Percentiles rank a stretch among this genome's conserved stretches.
Evolutionary conservation across 2,797 vertebrate genomes (phyloP).

Genomic region (Pogonophryne albipinna): DNA sequence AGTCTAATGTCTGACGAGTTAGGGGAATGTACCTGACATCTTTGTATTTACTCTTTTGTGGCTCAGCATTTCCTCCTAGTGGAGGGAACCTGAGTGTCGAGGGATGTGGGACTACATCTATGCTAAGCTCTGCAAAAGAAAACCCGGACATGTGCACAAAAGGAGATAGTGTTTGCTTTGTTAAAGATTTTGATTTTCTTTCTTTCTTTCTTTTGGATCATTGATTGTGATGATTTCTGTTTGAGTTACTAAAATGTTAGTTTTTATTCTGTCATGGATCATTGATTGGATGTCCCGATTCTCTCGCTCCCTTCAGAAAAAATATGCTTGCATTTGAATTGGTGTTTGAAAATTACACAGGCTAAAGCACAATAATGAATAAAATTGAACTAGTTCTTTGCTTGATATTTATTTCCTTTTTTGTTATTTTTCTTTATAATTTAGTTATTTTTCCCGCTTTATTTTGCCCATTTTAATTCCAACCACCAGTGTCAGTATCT

Average conservation of each 20-base stretch:
- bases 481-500: slow-evolving; percentile 54
- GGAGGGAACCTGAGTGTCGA: slow-evolving; percentile 46
- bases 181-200: slow-evolving; percentile 60
- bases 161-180: slow-evolving; percentile 78
- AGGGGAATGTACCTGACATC: slow-evolving; percentile 66
- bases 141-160: slow-evolving; percentile 70
- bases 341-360: slow-evolving; percentile 79
- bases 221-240: slow-evolving; percentile 74
- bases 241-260: slow-evolving; percentile 69
- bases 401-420: slow-evolving; percentile 77
- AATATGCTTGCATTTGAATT: slow-evolving; percentile 81
- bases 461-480: slow-evolving; percentile 53
- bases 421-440: slow-evolving; percentile 40
- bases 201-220: slow-evolving; percentile 59
- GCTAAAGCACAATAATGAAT: slow-evolving; percentile 86
- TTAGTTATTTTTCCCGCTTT: background rate
- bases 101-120: slow-evolving; percentile 62
- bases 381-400: slow-evolving; percentile 83
- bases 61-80: slow-evolving; percentile 53
- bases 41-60: slow-evolving; percentile 63
- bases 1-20: slow-evolving; percentile 65
- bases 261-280: slow-evolving; percentile 50
- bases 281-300: slow-evolving; percentile 69
- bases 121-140: slow-evolving; percentile 51
- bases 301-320: slow-evolving; percentile 64